These are phyloP conservation scores for Coryphaenoides rupestris DNA, from an alignment of 2,113 vertebrate genomes.

Conservation along the genomic window DNA sequence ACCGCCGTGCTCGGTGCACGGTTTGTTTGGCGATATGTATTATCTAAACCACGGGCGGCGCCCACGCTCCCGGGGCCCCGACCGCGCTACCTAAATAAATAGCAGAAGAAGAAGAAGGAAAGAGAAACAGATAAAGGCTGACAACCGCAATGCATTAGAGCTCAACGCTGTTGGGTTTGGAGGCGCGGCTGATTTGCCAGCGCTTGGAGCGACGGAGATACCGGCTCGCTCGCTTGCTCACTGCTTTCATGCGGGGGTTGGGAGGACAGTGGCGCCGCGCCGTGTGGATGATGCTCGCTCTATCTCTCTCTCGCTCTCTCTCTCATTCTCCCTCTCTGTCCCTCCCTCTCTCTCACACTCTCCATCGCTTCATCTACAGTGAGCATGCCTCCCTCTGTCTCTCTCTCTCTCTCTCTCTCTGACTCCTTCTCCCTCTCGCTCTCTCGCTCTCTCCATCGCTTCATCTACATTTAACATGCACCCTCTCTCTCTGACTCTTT, in stretches of 20 bases:
- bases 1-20: conserved; percentile 40
- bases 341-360: too few relatives aligned
- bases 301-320: too few relatives aligned
- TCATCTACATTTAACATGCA: background rate
- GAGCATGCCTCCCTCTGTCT: too few relatives aligned
- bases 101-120: conserved; percentile 45
- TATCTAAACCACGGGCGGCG: conserved; percentile 48
- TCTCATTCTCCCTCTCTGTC: too few relatives aligned
- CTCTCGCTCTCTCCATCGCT: background rate
- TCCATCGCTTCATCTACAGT: too few relatives aligned
- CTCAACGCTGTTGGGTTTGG: conserved; percentile 59
- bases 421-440: background rate
- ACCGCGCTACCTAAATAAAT: conserved; percentile 58
- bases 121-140: conserved; percentile 61
- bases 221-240: conserved; percentile 46
- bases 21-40: conserved; percentile 29
- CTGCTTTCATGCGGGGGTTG: conserved; percentile 40
- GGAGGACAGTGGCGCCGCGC: conserved; percentile 24
- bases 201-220: conserved; percentile 53
- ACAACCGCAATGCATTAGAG: conserved; percentile 67
- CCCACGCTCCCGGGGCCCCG: conserved; percentile 39
- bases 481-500: background rate
- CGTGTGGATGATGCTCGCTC: background rate
- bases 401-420: conserved; percentile 24
- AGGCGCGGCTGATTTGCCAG: conserved; percentile 45